A percentile compares a stretch with the other conserved stretches of the same genome.
These are phyloP conservation scores for Beris morrisii DNA, from an alignment of 2,888 invertebrate species.

Conservation along the genomic window DNA sequence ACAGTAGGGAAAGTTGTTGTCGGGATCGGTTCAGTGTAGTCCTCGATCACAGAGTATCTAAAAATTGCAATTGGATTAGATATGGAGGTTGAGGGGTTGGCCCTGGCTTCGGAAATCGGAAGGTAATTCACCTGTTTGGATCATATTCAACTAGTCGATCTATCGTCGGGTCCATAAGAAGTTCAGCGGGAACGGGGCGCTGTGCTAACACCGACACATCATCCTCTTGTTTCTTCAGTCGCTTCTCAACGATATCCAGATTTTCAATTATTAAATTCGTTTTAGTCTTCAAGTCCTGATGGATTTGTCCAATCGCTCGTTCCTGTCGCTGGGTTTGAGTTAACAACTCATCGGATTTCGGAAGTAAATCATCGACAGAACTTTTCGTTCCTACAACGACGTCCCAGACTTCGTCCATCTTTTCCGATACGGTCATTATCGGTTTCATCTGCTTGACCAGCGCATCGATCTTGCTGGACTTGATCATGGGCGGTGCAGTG, in stretches of 20 bases:
- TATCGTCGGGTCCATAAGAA: slow-evolving; percentile 75
- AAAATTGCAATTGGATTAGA: background rate
- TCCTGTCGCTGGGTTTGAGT: slow-evolving; percentile 86
- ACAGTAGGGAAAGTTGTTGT: slow-evolving; percentile 51
- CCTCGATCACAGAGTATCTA: slow-evolving; percentile 54
- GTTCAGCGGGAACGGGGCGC: slow-evolving; percentile 73
- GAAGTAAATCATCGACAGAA: slow-evolving; percentile 81
- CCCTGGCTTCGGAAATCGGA: background rate
- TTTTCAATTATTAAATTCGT: slow-evolving; percentile 87
- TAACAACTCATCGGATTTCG: slow-evolving; percentile 82
- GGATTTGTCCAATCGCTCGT: slow-evolving; percentile 83
- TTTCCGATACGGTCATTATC: slow-evolving; percentile 82
- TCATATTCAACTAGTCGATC: slow-evolving; percentile 79
- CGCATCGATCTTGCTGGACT: slow-evolving; percentile 76
- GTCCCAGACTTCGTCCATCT: slow-evolving; percentile 91
- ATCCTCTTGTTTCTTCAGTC: slow-evolving; percentile 81
- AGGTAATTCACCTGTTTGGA: slow-evolving; percentile 61
- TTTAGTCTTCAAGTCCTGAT: slow-evolving; percentile 76
- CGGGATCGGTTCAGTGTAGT: slow-evolving; percentile 49
- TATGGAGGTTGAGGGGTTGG: background rate
- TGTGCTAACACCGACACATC: slow-evolving; percentile 78
- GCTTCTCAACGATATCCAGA: slow-evolving; percentile 81
- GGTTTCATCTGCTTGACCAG: slow-evolving; percentile 81
- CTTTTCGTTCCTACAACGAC: slow-evolving; percentile 87
- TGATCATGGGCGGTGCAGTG: slow-evolving; percentile 63